A percentile compares a stretch with the other conserved stretches of the same genome.
These are phyloP conservation scores for Alcedo quadribrachys DNA, from an alignment of 2,797 vertebrate genomes.

Conservation along the genomic window DNA sequence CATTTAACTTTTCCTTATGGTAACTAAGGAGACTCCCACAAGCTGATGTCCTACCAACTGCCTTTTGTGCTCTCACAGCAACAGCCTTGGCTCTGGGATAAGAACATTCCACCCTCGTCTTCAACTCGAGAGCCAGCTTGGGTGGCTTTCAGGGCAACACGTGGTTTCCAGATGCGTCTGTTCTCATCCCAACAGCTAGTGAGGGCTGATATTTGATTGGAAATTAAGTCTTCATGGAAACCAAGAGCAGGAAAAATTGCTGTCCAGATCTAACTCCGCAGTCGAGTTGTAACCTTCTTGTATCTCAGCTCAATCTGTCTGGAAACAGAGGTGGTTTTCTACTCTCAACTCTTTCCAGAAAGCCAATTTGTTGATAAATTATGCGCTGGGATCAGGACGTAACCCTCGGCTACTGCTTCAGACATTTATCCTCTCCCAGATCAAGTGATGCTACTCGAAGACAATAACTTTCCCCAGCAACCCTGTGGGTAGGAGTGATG, in stretches of 20 bases:
- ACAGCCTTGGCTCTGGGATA: conserved; percentile 33
- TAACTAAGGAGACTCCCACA: conserved; percentile 64
- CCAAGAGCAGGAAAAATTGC: neutral
- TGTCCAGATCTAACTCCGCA: neutral
- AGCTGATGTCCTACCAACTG: conserved; percentile 64
- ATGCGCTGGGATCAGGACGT: neutral
- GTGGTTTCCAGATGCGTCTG: conserved; percentile 47
- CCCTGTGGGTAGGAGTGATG: neutral
- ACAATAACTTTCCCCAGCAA: conserved; percentile 34
- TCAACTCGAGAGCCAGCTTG: conserved; percentile 47
- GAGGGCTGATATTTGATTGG: conserved; percentile 8
- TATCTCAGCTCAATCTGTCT: neutral
- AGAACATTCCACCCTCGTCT: conserved; percentile 58
- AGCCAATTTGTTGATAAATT: conserved; percentile 29
- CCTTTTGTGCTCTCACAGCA: conserved; percentile 21
- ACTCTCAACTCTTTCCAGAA: neutral
- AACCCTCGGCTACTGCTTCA: conserved; percentile 48
- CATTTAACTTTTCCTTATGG: conserved; percentile 60
- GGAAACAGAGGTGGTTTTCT: neutral
- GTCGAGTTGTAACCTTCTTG: neutral
- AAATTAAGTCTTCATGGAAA: neutral
- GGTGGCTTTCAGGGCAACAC: conserved; percentile 41
- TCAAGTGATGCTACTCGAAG: conserved; percentile 35
- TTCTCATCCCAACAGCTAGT: neutral
- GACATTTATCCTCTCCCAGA: conserved; percentile 49